Percentiles rank a stretch among this genome's conserved stretches.
Evolutionary conservation across 2,888 invertebrate species (phyloP).

Genomic region (Drosophila affinis): DNA sequence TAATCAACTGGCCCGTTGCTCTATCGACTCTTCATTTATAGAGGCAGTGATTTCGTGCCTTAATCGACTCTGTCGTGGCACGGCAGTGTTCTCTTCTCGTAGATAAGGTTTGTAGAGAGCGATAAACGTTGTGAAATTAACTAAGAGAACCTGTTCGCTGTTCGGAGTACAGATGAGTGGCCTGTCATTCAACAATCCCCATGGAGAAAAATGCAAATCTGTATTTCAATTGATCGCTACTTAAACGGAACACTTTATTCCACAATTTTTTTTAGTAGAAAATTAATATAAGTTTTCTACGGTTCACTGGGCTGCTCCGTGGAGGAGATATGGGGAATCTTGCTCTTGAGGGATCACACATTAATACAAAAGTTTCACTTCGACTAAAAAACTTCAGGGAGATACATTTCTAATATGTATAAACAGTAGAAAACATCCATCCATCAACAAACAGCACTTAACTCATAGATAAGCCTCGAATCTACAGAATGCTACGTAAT

Average conservation of each 20-base stretch:
- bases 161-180: too few species aligned
- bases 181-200: too few species aligned
- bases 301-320: background rate
- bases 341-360: constrained; percentile 27
- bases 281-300: too few species aligned
- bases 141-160: background rate
- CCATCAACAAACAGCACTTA: constrained; percentile 1
- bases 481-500: constrained; percentile 25
- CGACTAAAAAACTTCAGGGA: constrained; percentile 6
- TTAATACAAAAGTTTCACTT: constrained; percentile 25
- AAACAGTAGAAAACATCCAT: background rate
- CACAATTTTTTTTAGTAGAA: too few species aligned
- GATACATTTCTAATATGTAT: constrained; percentile 2
- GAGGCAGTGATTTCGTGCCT: background rate
- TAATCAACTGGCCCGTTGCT: background rate
- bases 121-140: background rate
- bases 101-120: background rate
- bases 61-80: background rate
- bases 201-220: background rate
- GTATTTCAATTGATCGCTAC: background rate
- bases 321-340: too few species aligned
- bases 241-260: background rate
- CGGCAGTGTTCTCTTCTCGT: too few species aligned
- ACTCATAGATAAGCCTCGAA: constrained; percentile 22
- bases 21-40: constrained; percentile 9